These are phyloP conservation scores for Chlorops oryzae DNA, from an alignment of 1,140 invertebrate species.

Conservation along the genomic window DNA sequence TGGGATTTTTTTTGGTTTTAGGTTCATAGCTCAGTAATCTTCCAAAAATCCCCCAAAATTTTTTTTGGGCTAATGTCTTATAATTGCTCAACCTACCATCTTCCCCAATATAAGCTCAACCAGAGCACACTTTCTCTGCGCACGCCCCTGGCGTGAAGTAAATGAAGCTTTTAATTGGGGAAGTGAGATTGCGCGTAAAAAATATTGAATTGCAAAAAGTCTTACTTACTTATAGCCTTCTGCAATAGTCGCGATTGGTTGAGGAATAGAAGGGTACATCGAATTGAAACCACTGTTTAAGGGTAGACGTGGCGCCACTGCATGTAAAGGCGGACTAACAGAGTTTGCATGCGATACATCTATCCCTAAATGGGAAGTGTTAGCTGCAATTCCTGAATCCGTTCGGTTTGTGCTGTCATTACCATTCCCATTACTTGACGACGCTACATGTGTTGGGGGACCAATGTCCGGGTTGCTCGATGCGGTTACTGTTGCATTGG, in stretches of 20 bases:
- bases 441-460: background rate
- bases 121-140: no score
- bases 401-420: constrained; percentile 31
- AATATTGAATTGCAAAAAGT: background rate
- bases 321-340: constrained; percentile 54
- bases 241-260: constrained; percentile 87
- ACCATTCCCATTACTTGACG: constrained; percentile 8
- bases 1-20: no score
- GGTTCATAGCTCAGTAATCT: no score
- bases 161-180: no score
- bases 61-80: no score
- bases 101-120: no score
- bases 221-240: constrained; percentile 86
- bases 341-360: constrained; percentile 39
- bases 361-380: no score
- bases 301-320: constrained; percentile 63
- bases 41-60: no score
- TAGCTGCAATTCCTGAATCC: no score
- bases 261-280: constrained; percentile 93
- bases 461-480: background rate
- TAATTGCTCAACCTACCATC: no score
- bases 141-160: no score
- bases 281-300: constrained; percentile 85
- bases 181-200: no score
- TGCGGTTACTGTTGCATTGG: constrained; percentile 27